phyloP scores from a whole-genome alignment of 2,797 vertebrate genomes.

The Rhodeus uyekii region DNA sequence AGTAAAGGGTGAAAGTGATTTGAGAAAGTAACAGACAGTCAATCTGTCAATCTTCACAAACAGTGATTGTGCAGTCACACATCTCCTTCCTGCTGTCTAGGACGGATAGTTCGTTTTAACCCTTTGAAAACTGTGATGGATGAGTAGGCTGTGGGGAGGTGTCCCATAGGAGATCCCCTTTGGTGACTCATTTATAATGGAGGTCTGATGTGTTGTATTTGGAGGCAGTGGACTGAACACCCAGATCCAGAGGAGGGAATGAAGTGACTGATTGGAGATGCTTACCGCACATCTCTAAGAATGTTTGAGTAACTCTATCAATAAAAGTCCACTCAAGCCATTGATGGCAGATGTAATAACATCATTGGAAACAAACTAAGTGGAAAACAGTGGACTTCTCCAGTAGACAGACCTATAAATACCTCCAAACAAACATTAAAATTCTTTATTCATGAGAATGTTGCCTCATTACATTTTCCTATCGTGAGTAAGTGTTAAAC shows the following conservation, averaged over 20 bases:
- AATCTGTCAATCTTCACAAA: constrained; percentile 6
- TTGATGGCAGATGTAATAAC: constrained; percentile 22
- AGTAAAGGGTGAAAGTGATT: neutral
- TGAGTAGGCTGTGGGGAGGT: constrained; percentile 24
- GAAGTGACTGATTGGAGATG: neutral
- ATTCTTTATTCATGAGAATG: neutral
- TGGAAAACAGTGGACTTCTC: neutral
- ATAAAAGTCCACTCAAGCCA: neutral
- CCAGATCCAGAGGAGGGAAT: constrained; percentile 24
- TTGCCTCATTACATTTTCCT: neutral
- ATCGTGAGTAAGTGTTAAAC: neutral
- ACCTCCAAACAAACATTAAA: constrained; percentile 16
- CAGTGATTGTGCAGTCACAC: neutral
- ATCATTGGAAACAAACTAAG: constrained; percentile 19
- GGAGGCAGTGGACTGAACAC: constrained; percentile 12
- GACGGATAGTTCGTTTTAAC: constrained; percentile 43
- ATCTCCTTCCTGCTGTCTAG: constrained; percentile 20
- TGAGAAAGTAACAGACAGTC: constrained; percentile 11
- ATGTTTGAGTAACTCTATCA: neutral
- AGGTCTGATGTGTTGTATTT: constrained; percentile 46
- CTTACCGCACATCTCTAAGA: neutral
- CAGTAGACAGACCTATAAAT: constrained; percentile 41
- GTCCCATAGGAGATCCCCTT: neutral
- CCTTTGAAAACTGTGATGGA: constrained; percentile 50
- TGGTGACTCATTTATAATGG: constrained; percentile 45